These are phyloP conservation scores for Epizoanthus fatuus DNA, from an alignment of 92 coral and sea anemone species.

Conservation along the genomic window DNA sequence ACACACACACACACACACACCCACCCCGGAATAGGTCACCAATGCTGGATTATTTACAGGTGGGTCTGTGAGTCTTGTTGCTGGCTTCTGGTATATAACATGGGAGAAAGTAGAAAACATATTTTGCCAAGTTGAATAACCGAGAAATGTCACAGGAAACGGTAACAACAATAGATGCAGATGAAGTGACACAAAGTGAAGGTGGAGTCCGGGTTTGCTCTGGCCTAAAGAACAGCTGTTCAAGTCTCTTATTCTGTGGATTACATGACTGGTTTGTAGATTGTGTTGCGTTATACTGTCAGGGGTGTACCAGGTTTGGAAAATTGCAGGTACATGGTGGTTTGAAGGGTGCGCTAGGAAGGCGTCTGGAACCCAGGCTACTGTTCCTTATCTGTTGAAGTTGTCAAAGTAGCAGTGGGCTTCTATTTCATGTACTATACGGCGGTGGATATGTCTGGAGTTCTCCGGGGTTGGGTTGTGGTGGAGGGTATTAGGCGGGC, in stretches of 20 bases:
- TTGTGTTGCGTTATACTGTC: not conserved
- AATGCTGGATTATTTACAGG: constrained; percentile 41
- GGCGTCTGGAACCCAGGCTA: too few species aligned
- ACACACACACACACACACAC: too few species aligned
- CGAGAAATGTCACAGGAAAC: constrained; percentile 47
- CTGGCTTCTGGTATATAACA: constrained; percentile 82
- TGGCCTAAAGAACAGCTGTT: constrained; percentile 68
- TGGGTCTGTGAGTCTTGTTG: constrained; percentile 93
- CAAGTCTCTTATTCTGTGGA: constrained; percentile 75
- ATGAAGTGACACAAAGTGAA: constrained; percentile 52
- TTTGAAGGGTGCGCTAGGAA: too few species aligned
- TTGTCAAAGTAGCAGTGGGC: too few species aligned
- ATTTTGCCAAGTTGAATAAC: constrained; percentile 62
- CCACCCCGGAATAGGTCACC: not conserved
- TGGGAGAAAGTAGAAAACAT: constrained; percentile 70
- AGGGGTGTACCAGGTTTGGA: too few species aligned
- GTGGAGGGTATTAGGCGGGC: not conserved
- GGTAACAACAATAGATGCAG: constrained; percentile 10
- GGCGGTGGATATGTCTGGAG: not conserved
- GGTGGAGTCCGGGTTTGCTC: constrained; percentile 77
- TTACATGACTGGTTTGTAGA: constrained; percentile 69
- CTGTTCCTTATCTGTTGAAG: too few species aligned
- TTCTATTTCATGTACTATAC: too few species aligned
- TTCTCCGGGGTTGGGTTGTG: not conserved
- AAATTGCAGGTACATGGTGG: too few species aligned